Evolutionary conservation across 2,888 invertebrate genomes (phyloP).

Genomic region (Seira sanloemensis): DNA sequence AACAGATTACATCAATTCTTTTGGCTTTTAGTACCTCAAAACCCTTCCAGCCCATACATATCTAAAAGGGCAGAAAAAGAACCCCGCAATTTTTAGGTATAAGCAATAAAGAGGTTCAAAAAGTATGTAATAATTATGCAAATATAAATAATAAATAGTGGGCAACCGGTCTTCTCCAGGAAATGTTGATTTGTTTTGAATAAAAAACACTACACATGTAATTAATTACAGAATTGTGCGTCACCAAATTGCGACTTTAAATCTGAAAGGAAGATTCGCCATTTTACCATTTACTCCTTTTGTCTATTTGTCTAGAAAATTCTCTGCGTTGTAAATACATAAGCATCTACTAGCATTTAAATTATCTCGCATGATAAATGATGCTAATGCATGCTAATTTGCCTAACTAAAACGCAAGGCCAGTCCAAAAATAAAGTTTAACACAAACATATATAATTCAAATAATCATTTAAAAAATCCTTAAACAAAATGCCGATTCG

Average conservation of each 20-base stretch:
- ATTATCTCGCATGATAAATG: neutral
- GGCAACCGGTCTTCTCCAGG: conserved; percentile 41
- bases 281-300: too few species aligned
- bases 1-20: neutral
- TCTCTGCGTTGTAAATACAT: too few species aligned
- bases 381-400: neutral
- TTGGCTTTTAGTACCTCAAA: neutral
- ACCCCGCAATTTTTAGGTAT: neutral
- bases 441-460: too few species aligned
- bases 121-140: neutral
- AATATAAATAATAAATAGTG: neutral
- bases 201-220: neutral
- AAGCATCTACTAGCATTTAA: too few species aligned
- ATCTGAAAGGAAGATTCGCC: too few species aligned
- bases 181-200: conserved; percentile 11
- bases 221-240: neutral
- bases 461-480: too few species aligned
- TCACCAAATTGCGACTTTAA: neutral
- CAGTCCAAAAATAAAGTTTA: too few species aligned
- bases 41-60: neutral
- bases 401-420: neutral
- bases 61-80: too few species aligned
- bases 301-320: too few species aligned
- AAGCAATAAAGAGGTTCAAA: neutral
- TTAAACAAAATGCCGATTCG: too few species aligned